Conservation (phyloP, 2,888 invertebrate species). For the Matsumyia berberina region DNA sequence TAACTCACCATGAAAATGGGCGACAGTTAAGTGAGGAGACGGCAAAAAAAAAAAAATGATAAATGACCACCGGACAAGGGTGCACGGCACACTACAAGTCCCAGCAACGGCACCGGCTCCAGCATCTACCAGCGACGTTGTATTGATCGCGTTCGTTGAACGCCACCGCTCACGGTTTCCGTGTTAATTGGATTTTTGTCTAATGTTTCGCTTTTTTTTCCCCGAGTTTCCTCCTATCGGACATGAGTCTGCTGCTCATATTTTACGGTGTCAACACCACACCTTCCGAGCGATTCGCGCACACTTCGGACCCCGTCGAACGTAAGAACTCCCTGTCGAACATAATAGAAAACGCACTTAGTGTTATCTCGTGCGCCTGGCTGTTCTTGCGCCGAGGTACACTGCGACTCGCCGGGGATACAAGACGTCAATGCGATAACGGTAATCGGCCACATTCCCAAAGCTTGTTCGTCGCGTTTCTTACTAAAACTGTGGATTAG, state of each 20-base stretch:
- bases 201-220: slow-evolving; percentile 80
- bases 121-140: slow-evolving; percentile 4
- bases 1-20: slow-evolving; percentile 69
- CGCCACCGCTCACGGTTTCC: slow-evolving; percentile 79
- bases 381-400: slow-evolving; percentile 36
- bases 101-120: too few relatives aligned
- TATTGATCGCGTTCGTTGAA: slow-evolving; percentile 69
- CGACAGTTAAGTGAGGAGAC: slow-evolving; percentile 62
- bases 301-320: slow-evolving; percentile 64
- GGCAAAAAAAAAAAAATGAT: slow-evolving; percentile 61
- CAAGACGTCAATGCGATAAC: slow-evolving; percentile 74
- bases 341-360: slow-evolving; percentile 76
- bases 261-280: slow-evolving; percentile 71
- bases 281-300: slow-evolving; percentile 69
- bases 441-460: slow-evolving; percentile 72
- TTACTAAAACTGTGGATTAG: slow-evolving; percentile 46
- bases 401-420: slow-evolving; percentile 31
- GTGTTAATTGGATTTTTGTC: slow-evolving; percentile 84
- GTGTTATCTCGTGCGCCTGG: slow-evolving; percentile 60
- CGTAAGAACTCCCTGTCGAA: slow-evolving; percentile 53
- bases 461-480: slow-evolving; percentile 66
- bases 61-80: slow-evolving; percentile 64
- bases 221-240: slow-evolving; percentile 63
- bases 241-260: slow-evolving; percentile 42
- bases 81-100: slow-evolving; percentile 6